Percentiles rank a stretch among this genome's conserved stretches.
These are phyloP conservation scores for Erythrolamprus reginae DNA, from an alignment of 2,113 vertebrate species.

Conservation along the genomic window DNA sequence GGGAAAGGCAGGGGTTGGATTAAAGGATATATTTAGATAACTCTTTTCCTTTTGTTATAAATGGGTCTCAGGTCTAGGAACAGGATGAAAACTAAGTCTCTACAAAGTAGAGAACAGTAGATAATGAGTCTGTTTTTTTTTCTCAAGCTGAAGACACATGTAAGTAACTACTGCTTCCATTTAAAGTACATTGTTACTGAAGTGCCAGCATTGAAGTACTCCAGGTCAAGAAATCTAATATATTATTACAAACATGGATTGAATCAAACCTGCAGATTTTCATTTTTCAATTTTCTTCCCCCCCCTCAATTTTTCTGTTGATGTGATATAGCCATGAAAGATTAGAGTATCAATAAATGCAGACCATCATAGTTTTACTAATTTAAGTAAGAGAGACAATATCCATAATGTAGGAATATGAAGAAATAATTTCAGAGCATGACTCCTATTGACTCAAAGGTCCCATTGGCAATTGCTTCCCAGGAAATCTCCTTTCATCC, in stretches of 20 bases:
- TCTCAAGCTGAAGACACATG: background rate
- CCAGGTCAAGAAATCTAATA: background rate
- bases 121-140: constrained; percentile 13
- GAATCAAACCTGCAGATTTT: background rate
- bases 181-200: constrained; percentile 19
- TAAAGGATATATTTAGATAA: constrained; percentile 10
- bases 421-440: too few species aligned
- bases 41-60: background rate
- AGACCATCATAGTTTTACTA: background rate
- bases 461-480: background rate
- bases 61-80: background rate
- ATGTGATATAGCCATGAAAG: background rate
- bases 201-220: constrained; percentile 1
- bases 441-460: background rate
- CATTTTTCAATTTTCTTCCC: background rate
- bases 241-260: constrained; percentile 4
- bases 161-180: background rate
- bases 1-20: background rate
- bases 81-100: background rate
- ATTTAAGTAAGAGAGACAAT: background rate
- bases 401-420: too few species aligned
- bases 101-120: background rate
- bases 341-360: background rate
- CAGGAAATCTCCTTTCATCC: background rate
- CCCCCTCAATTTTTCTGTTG: too few species aligned